A percentile compares a stretch with the other conserved stretches of the same genome.
These are phyloP conservation scores for Odontomachus brunneus DNA, from an alignment of 1,140 invertebrate species.

Conservation along the genomic window DNA sequence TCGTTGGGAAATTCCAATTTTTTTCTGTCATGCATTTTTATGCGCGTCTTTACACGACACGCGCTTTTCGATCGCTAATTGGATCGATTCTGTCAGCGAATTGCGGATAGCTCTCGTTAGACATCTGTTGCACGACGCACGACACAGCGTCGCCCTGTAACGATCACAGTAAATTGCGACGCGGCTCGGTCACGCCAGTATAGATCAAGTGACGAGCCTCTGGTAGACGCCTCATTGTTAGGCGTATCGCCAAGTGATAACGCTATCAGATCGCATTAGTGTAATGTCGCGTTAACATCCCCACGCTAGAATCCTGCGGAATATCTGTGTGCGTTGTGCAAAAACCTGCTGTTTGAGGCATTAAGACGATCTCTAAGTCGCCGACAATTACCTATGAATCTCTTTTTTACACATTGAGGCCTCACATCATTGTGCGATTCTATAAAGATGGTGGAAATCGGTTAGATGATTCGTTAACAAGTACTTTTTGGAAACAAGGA, in stretches of 20 bases:
- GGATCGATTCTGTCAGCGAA: slow-evolving; percentile 12
- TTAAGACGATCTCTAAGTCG: no score
- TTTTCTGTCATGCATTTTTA: no score
- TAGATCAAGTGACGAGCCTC: slow-evolving; percentile 28
- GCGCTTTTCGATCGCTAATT: slow-evolving; percentile 10
- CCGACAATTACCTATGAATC: no score
- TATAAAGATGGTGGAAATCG: no score
- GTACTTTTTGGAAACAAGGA: no score
- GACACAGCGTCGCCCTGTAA: slow-evolving; percentile 12
- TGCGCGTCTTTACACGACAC: no score
- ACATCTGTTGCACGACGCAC: slow-evolving; percentile 61
- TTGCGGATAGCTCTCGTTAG: slow-evolving; percentile 6
- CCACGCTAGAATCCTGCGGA: background rate
- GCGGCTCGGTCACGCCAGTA: slow-evolving; percentile 24
- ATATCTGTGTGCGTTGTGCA: background rate
- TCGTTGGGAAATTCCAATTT: no score
- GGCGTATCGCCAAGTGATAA: slow-evolving; percentile 31
- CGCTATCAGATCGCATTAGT: slow-evolving; percentile 14
- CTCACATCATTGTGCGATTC: no score
- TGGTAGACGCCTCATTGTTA: slow-evolving; percentile 20
- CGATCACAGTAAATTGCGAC: slow-evolving; percentile 57
- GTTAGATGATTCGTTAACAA: no score
- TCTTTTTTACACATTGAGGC: no score
- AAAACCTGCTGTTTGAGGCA: background rate
- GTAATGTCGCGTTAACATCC: slow-evolving; percentile 1